Evolutionary conservation across 2,797 vertebrate genomes (phyloP), one percentile per base, ranked within the genome.

Genomic region (Leptoclinus maculatus): DNA sequence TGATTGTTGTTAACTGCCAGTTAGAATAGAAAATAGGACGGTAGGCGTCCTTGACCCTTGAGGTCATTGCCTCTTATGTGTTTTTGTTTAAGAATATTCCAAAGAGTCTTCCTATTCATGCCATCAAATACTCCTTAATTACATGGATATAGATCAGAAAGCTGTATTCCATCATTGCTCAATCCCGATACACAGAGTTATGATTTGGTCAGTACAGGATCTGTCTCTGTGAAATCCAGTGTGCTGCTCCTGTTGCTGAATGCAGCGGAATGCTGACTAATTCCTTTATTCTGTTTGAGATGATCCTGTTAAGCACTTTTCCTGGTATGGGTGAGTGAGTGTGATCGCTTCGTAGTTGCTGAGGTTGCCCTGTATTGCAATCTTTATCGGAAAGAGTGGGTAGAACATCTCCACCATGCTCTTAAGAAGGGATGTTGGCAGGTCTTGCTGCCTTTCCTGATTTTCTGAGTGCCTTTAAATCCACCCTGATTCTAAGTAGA

Each of bases 271-370:
- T 41, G 58, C 62, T 78, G 76, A 80, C 76, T 83, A 65, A 74
- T 78, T 76, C 74, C 66, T 83, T 90, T 74, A 80, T 77, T 71
- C 80, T 66, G 58, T 38, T 71, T 59, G 43, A 79, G 65, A 79
- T 80, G 71, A 85, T 83, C 80, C 68, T 57, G 73, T 86, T 77
- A 75, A 80, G 56, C 59, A 66, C 80, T 79, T 67, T 66, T 39
- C 57, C 65, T 54, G 41, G 16, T 66, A 39, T 49, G 34, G 66
- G 54, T 59, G 14, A 58, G 29, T 25, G 38, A 60, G 29, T 45
- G 53, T 41, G 54, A 79, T 74, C 69, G 54, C 29, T 65, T 29
- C 0, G 34, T 60, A 53, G 58, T 54, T 53, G 43, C 51, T 59
- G 19, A 38, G 45, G 16, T 71, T 16, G 34, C 7, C 27, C 17